Evolutionary conservation across 2,113 vertebrate genomes (phyloP), one percentile per base, ranked within the genome.

Genomic region (Pomatorhinus ruficollis): DNA sequence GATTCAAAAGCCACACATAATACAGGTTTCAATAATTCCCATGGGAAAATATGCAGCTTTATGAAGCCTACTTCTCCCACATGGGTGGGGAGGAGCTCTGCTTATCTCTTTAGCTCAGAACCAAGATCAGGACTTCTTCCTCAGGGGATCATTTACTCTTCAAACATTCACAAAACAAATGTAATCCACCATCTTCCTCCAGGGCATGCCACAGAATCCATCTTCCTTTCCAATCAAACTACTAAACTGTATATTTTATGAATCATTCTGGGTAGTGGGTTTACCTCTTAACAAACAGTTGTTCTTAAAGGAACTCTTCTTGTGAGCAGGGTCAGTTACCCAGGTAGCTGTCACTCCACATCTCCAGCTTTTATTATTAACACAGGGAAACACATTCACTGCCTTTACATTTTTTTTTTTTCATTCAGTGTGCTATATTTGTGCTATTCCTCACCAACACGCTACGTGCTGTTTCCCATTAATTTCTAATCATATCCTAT

Each of bases 21-120:
- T 2, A 64, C 6, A 5, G 37, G 45, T 80, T 90, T 54, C 57
- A 87, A 1, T 80, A 53, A 87, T 96, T 96, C 95, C 95, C 96
- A 91, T 90, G 93, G 95, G 95, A 97, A 96, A 95, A 85, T 35
- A 72, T 9, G 39, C 66, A 91, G 87, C 65, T 84, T 68, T 53
- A 37, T 56, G 70, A 79, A 85, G 66, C 78, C 65, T 54, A 5
- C 56, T 3, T 76, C 90, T 90, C 52, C 64, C 76, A 77, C 54
- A 59, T 7, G 56, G 54, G 18, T 78, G 39, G 80, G 72, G 92
- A 93, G 37, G 50, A 63, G 89, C 49, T 82, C 70, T 64, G 66
- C 93, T 96, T 97, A 96, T 97, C 96, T 94, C 89, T 40, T 23
- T 4, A 82, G 65, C 52, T 94, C 93, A 92, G 74, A 93, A 91